Evolutionary conservation across 2,888 invertebrate species (phyloP), one percentile per base, ranked within the genome.

Genomic region (Sceliomorpha sp.): DNA sequence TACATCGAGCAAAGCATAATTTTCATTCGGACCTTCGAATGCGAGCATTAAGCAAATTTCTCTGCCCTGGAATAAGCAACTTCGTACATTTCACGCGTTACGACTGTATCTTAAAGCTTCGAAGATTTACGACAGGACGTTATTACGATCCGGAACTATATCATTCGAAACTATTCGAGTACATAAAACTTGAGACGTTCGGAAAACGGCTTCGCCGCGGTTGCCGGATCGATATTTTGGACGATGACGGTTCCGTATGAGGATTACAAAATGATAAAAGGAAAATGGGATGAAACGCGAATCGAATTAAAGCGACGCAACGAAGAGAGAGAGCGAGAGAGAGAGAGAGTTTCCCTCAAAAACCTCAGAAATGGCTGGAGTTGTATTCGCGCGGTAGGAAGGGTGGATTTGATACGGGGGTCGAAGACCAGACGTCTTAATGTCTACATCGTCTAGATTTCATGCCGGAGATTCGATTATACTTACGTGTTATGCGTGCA

Each of bases 371-470:
- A 58, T 40, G 29, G 60, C 15, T 20, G 48, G 55, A 42, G 27
- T 42, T 42, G 48, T 34, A 45, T 39, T 17, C 17, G n/a, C n/a
- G n/a, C 39, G 32, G 44, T 44, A 42, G 42, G 62, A 59, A 62
- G 36, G 56, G 56, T 63, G 70, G 53, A 34, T 58, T 62, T 64
- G 58, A 73, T 75, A 69, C 69, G 70, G 79, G 84, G 82, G 81
- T 84, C 84, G 82, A 85, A 80, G 79, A 79, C 84, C 84, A 86
- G 86, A 85, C 85, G 83, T 86, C 85, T 86, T 86, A 85, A 86
- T 84, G 85, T 81, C 83, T 79, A 76, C 74, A 79, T 76, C 76
- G 79, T 77, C 78, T 75, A 68, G 74, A 68, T 66, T 42, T 78
- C 74, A 20, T 2, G 3, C 31, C 31, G 10, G 1, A 3, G 10